Base-by-base conservation (phyloP, 1,140 invertebrate genomes). In the Brachionus plicatilis region DNA sequence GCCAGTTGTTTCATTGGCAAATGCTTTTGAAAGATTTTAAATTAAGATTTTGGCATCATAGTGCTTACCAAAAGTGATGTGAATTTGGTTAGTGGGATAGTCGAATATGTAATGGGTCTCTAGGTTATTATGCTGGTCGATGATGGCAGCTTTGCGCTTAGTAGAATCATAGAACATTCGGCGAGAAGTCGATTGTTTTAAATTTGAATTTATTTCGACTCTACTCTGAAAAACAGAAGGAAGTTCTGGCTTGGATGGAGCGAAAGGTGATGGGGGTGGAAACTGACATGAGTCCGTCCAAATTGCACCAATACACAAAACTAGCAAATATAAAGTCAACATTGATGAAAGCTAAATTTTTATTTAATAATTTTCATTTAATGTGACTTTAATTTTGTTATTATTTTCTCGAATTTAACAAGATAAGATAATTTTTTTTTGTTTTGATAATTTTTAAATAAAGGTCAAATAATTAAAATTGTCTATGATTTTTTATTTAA, bases 61-160 rank as follows among this genome's bases (percentile, higher is more conserved):
- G 12, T 11, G 14, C 2, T 27, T 50, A 76, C 72, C 45, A 76
- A 76, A 76, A 50, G 33, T 27, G 17, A 82, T 20, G 37, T 82
- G 79, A 11, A 82, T 65, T 47, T 82, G 53, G 27, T 82, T 82
- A 3, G 79, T 45, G n/a, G 20, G 53, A 68, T 82, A 82, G 24
- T 82, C 79, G 65, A 82, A 82, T 24, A 82, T 82, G 7, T 82
- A 65, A 9, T 37, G 20, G 33, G 53, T 60, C 27, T 82, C 53
- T 1, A 65, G 33, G 27, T 65, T 82, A 29, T 43, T 47, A 12
- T 24, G 8, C 27, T 68, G 53, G n/a, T 82, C 79, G n/a, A 82
- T 41, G 9, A 82, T 11, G 7, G 53, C 8, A 24, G 65, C 79
- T 20, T 68, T 60, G 8, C 79, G 9, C 9, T 65, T 82, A 17